Evolutionary conservation across 2,888 invertebrate species (phyloP).

Genomic region (Mechanitis mazaeus): DNA sequence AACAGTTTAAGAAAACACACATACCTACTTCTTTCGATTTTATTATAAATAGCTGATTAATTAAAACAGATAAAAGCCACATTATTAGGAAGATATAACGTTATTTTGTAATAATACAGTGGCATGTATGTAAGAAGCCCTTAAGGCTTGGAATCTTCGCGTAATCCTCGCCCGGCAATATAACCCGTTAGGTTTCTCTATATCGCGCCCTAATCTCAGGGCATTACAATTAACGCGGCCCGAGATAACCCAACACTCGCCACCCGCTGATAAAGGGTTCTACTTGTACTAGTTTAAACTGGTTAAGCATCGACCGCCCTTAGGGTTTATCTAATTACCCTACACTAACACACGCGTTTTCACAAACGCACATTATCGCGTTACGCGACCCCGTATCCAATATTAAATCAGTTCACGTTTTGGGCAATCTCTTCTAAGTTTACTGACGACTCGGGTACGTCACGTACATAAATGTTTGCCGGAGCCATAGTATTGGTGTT

Average conservation of each 20-base stretch:
- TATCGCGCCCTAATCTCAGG: conserved; percentile 67
- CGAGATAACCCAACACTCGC: conserved; percentile 73
- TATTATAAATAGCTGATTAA: too few relatives aligned
- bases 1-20: too few relatives aligned
- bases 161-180: conserved; percentile 41
- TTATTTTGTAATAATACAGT: conserved; percentile 5
- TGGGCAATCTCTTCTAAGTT: conserved; percentile 45
- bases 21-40: too few relatives aligned
- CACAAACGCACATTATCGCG: conserved; percentile 36
- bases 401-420: conserved; percentile 48
- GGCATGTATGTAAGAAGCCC: conserved; percentile 14
- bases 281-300: conserved; percentile 68
- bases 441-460: conserved; percentile 44
- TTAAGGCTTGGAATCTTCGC: conserved; percentile 30
- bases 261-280: conserved; percentile 73
- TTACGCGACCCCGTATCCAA: conserved; percentile 37
- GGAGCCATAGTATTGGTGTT: conserved; percentile 52
- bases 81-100: background rate
- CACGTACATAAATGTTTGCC: conserved; percentile 69
- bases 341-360: conserved; percentile 50
- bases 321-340: conserved; percentile 75
- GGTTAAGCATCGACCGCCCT: conserved; percentile 70
- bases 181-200: conserved; percentile 45
- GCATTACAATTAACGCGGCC: conserved; percentile 75
- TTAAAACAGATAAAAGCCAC: too few relatives aligned